Evolutionary conservation across 2,797 vertebrate genomes (phyloP).

Genomic region (Discoglossus pictus): DNA sequence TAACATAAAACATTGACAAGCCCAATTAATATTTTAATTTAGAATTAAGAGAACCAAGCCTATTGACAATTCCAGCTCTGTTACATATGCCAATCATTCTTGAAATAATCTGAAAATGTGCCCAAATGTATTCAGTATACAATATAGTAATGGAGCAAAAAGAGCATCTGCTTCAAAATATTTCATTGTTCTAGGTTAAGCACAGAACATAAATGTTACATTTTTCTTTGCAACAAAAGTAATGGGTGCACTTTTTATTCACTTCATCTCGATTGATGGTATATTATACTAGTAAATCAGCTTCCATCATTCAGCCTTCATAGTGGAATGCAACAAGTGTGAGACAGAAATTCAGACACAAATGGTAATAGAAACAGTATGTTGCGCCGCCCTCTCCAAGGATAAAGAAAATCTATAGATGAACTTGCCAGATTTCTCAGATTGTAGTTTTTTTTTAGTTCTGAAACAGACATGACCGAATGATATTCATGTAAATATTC

Average conservation of each 20-base stretch:
- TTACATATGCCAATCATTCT: too few relatives aligned
- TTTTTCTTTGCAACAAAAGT: not conserved
- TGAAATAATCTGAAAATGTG: too few relatives aligned
- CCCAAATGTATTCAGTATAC: too few relatives aligned
- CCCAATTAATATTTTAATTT: too few relatives aligned
- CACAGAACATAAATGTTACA: too few relatives aligned
- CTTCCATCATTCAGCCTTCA: constrained; percentile 38
- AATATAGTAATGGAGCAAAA: too few relatives aligned
- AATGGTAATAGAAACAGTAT: constrained; percentile 47
- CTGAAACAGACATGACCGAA: constrained; percentile 49
- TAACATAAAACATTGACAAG: too few relatives aligned
- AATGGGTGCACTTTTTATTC: constrained; percentile 20
- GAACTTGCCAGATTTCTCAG: constrained; percentile 48
- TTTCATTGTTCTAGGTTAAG: too few relatives aligned
- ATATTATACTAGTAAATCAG: constrained; percentile 44
- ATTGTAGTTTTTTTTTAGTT: constrained; percentile 44
- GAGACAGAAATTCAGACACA: constrained; percentile 47
- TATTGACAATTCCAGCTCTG: too few relatives aligned
- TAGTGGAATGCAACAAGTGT: constrained; percentile 40
- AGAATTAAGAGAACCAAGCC: too few relatives aligned
- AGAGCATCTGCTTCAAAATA: too few relatives aligned
- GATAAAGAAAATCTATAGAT: constrained; percentile 43
- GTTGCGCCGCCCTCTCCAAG: constrained; percentile 40
- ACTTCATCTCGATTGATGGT: constrained; percentile 34
- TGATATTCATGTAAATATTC: constrained; percentile 42